phyloP scores from a whole-genome alignment of 2,113 vertebrate genomes.

The Eublepharis macularius region DNA sequence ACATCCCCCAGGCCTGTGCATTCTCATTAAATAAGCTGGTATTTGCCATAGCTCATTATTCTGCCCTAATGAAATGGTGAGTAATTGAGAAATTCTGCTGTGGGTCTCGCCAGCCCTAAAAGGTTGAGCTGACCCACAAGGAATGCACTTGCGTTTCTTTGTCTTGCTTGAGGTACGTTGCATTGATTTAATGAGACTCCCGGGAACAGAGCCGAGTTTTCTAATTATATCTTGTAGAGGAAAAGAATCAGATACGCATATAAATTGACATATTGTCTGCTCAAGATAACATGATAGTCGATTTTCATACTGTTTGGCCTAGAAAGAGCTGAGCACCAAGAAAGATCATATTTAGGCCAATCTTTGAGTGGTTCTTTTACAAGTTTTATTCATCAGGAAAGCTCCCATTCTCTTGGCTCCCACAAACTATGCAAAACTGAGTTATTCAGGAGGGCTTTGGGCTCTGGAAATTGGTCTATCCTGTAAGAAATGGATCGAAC shows the following conservation, averaged over 20 bases:
- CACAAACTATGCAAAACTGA: no score
- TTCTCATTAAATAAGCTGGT: not conserved
- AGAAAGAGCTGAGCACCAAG: not conserved
- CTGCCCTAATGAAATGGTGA: conserved; percentile 54
- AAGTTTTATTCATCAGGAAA: no score
- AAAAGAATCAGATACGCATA: conserved; percentile 56
- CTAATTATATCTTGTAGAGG: conserved; percentile 73
- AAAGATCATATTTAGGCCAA: not conserved
- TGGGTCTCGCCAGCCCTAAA: conserved; percentile 61
- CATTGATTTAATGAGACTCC: conserved; percentile 75
- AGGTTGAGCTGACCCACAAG: conserved; percentile 61
- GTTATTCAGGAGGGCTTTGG: no score
- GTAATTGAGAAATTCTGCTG: conserved; percentile 77
- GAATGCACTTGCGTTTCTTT: conserved; percentile 65
- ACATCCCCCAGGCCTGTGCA: accelerated
- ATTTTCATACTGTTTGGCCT: not conserved
- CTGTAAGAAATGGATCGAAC: no score
- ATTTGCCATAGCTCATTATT: conserved; percentile 17
- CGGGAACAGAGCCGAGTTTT: conserved; percentile 61
- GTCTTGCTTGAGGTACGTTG: conserved; percentile 62
- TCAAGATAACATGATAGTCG: not conserved
- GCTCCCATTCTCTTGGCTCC: no score
- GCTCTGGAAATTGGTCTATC: no score
- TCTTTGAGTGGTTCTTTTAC: no score
- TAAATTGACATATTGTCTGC: conserved; percentile 36